These are phyloP conservation scores for Cactoblastis cactorum DNA, from an alignment of 2,888 invertebrate species.

Conservation along the genomic window DNA sequence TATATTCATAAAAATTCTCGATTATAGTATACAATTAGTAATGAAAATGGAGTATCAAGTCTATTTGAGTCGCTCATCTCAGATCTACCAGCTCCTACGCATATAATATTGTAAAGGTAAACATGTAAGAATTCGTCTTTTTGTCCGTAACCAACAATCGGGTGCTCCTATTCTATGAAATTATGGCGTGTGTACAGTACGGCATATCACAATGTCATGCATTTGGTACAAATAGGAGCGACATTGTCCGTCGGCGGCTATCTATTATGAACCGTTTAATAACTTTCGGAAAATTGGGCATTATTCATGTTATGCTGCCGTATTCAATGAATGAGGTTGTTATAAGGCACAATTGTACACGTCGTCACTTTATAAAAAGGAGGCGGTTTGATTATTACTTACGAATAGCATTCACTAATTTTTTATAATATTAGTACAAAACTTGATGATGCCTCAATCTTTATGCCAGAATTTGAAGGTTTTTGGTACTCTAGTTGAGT, in stretches of 20 bases:
- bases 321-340: conserved; percentile 38
- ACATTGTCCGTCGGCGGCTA: conserved; percentile 46
- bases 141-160: conserved; percentile 54
- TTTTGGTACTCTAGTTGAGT: no score
- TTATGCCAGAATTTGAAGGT: no score
- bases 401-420: conserved; percentile 14
- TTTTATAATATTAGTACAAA: neutral
- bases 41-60: conserved; percentile 39
- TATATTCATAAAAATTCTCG: no score
- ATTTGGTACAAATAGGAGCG: conserved; percentile 51
- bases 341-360: conserved; percentile 25
- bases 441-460: no score
- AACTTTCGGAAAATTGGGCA: conserved; percentile 49
- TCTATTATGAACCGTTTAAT: conserved; percentile 55
- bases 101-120: conserved; percentile 60
- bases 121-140: conserved; percentile 59
- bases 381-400: conserved; percentile 46
- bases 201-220: conserved; percentile 29
- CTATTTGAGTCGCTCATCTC: conserved; percentile 17
- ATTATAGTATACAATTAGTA: neutral
- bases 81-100: conserved; percentile 55
- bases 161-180: conserved; percentile 39
- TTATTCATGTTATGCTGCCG: conserved; percentile 36
- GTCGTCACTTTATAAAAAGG: conserved; percentile 42
- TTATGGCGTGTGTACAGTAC: conserved; percentile 30